Conservation (phyloP, 2,888 invertebrate species). For the Zaprionus lineosus region DNA sequence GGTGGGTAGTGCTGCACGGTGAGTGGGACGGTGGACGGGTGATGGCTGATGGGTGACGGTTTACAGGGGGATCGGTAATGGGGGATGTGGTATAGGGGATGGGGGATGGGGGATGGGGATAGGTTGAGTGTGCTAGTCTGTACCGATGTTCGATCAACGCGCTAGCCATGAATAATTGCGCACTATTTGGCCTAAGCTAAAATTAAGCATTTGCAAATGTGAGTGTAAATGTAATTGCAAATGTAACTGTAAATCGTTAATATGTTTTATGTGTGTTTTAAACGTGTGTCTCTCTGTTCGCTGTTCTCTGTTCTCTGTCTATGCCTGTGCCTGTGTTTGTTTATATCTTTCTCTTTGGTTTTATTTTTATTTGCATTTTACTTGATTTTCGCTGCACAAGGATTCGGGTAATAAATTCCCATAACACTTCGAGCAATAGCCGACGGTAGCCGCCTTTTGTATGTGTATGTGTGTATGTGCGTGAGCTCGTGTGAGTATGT, state of each 20-base stretch:
- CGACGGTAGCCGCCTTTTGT: constrained; percentile 17
- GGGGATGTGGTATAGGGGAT: background rate
- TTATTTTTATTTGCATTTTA: constrained; percentile 6
- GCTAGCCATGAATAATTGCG: constrained; percentile 64
- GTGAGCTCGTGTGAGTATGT: background rate
- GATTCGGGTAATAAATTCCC: constrained; percentile 70
- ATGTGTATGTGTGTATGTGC: constrained; percentile 3
- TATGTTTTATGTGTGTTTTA: constrained; percentile 28
- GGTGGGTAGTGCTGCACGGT: no score
- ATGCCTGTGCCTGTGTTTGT: background rate
- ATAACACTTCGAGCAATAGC: constrained; percentile 58
- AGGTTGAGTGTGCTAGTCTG: no score
- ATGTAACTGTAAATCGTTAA: constrained; percentile 21
- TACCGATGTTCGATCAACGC: constrained; percentile 41
- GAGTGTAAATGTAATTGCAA: constrained; percentile 42
- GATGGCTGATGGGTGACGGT: background rate
- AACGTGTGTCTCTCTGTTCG: background rate
- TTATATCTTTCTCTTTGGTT: background rate
- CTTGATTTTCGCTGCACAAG: constrained; percentile 36
- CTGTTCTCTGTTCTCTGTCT: no score
- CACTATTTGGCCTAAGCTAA: constrained; percentile 54
- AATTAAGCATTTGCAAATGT: constrained; percentile 40
- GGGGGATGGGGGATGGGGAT: background rate
- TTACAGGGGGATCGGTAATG: background rate
- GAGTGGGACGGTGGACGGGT: background rate